Conservation (phyloP, 2,113 vertebrate species). For the Mirounga angustirostris region DNA sequence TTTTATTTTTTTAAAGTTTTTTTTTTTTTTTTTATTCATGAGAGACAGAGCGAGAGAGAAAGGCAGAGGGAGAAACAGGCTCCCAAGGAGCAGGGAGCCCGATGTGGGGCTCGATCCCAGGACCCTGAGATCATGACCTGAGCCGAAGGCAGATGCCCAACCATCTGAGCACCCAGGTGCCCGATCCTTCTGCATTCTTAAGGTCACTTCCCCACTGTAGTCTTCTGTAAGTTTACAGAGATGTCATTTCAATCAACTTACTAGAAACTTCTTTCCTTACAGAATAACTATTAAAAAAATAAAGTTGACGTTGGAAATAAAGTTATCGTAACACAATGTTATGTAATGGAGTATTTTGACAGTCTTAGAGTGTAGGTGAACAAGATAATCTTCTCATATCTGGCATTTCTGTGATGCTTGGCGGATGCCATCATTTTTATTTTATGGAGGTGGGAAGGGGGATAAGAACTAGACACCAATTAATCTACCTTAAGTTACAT, state of each 20-base stretch:
- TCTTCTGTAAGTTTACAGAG: conserved; percentile 12
- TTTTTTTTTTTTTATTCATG: too few species aligned
- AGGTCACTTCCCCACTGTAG: not conserved
- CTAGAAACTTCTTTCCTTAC: not conserved
- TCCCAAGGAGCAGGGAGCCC: too few species aligned
- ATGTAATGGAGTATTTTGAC: conserved; percentile 4
- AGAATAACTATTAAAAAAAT: conserved; percentile 31
- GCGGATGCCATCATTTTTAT: conserved; percentile 61
- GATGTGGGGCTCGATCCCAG: too few species aligned
- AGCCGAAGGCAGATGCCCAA: too few species aligned
- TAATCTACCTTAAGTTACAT: conserved; percentile 45
- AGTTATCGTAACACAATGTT: not conserved
- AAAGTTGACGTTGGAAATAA: conserved; percentile 38
- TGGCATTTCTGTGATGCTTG: conserved; percentile 1
- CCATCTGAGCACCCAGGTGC: too few species aligned
- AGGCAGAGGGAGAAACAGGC: too few species aligned
- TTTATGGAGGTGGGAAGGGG: conserved; percentile 26
- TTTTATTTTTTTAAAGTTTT: too few species aligned
- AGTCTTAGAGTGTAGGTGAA: not conserved
- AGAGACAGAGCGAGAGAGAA: too few species aligned
- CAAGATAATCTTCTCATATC: conserved; percentile 10
- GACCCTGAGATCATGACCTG: too few species aligned
- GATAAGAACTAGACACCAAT: conserved; percentile 30
- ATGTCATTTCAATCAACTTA: conserved; percentile 25
- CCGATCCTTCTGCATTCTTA: not conserved